phyloP scores from a whole-genome alignment of 2,888 invertebrate genomes.

The Seira sanloemensis region DNA sequence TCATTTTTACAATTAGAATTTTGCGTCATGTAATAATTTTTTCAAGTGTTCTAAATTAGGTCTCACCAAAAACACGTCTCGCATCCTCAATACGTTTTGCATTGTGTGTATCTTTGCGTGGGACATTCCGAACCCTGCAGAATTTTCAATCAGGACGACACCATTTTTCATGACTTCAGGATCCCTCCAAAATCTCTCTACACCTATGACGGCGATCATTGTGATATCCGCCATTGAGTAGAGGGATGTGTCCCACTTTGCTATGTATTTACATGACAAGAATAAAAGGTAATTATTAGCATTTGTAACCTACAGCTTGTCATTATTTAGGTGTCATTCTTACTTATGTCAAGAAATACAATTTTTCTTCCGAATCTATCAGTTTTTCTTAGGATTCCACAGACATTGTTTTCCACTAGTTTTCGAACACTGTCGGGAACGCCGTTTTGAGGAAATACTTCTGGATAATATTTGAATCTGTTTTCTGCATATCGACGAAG shows the following conservation, averaged over 20 bases:
- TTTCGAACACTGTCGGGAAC: slow-evolving; percentile 9
- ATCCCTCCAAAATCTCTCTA: slow-evolving; percentile 35
- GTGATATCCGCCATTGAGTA: slow-evolving; percentile 10
- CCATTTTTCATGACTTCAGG: slow-evolving; percentile 33
- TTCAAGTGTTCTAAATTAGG: background rate
- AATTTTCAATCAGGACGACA: slow-evolving; percentile 27
- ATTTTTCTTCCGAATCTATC: slow-evolving; percentile 34
- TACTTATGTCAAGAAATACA: slow-evolving; percentile 29
- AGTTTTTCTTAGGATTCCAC: slow-evolving; percentile 19
- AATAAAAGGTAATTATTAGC: background rate
- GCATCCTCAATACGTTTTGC: slow-evolving; percentile 3
- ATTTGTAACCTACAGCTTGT: no score
- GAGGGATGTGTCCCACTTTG: slow-evolving; percentile 28
- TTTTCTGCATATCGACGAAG: slow-evolving; percentile 34
- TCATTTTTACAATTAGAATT: background rate
- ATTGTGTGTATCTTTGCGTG: slow-evolving; percentile 39
- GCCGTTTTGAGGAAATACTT: slow-evolving; percentile 6
- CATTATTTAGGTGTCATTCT: no score
- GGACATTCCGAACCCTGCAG: slow-evolving; percentile 15
- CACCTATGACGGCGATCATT: background rate
- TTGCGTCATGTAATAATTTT: background rate
- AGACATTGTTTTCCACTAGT: background rate
- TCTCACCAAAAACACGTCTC: slow-evolving; percentile 29
- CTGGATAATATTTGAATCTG: slow-evolving; percentile 28
- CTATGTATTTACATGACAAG: background rate